Evolutionary conservation across 2,888 invertebrate species (phyloP), one percentile per base, ranked within the genome.

Genomic region (Octonoba sinensis): DNA sequence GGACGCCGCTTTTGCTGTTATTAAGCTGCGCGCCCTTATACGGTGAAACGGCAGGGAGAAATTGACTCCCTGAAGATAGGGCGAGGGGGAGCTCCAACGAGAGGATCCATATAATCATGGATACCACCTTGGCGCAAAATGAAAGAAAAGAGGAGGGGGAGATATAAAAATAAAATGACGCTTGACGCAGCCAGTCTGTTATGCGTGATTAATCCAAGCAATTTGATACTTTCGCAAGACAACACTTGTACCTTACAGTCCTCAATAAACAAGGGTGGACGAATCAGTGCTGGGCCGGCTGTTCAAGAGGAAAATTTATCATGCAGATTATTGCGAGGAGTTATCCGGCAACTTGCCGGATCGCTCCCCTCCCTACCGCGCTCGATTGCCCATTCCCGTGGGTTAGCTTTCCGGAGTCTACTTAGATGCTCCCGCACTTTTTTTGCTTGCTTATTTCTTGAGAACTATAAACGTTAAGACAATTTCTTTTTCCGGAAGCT

Each of bases 91-190:
- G 56, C 27, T 22, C 47, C 60, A 44, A 73, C 62, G 62, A 59
- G 67, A 74, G 57, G 69, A 69, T 81, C 73, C 56, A 81, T 81
- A 81, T 81, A 81, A 81, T 81, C 73, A 73, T 74, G 70, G 81
- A 74, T 70, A 70, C 74, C 81, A 70, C 70, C 72, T 81, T 66
- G 22, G 64, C 22, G 54, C 51, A 77, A 77, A 77, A 78, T 78
- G 66, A 72, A 78, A 27, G 49, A 57, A 60, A 47, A 18, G 56
- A 20, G 36, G 20, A 46, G 70, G 78, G 77, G 49, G 20, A 57
- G 72, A 71, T 79, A 72, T 79, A 79, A 74, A 74, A 81, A 81
- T 81, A 74, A 74, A 70, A 59, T 51, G 72, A 62, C 59, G 73
- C 79, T 59, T 69, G 73, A 74, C 79, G 69, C 69, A 27, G 46